These are phyloP conservation scores for Agrochola lychnidis DNA, from an alignment of 2,888 invertebrate species.

Conservation along the genomic window DNA sequence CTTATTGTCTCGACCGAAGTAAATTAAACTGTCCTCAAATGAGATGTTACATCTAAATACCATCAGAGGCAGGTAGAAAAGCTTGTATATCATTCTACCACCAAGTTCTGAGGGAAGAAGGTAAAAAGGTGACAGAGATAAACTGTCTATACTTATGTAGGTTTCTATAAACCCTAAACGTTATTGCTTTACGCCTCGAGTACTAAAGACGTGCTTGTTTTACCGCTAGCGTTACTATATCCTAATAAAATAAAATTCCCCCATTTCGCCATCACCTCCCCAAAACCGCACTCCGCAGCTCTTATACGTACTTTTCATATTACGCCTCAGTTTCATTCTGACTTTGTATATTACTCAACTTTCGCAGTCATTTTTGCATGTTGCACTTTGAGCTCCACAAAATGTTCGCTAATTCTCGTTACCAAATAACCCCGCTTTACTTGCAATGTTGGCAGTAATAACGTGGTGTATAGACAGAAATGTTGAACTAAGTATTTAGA, in stretches of 20 bases:
- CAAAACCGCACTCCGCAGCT: constrained; percentile 41
- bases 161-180: constrained; percentile 45
- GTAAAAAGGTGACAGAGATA: constrained; percentile 21
- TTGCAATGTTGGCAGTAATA: constrained; percentile 38
- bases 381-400: constrained; percentile 56
- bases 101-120: constrained; percentile 9
- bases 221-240: constrained; percentile 48
- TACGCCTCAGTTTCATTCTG: constrained; percentile 62
- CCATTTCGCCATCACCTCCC: constrained; percentile 43
- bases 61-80: neutral
- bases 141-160: constrained; percentile 21
- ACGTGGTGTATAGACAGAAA: constrained; percentile 40
- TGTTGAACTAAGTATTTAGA: constrained; percentile 44
- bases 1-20: constrained; percentile 20
- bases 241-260: constrained; percentile 49
- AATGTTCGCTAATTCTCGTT: constrained; percentile 52
- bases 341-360: constrained; percentile 70
- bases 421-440: constrained; percentile 42
- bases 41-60: constrained; percentile 7
- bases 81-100: constrained; percentile 13
- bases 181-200: constrained; percentile 40
- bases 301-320: constrained; percentile 60
- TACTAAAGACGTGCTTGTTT: constrained; percentile 30
- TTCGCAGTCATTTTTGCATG: constrained; percentile 65
- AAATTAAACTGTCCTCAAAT: constrained; percentile 17